These are phyloP conservation scores for Andrena flavipes DNA, from an alignment of 2,888 invertebrate species.

Conservation along the genomic window DNA sequence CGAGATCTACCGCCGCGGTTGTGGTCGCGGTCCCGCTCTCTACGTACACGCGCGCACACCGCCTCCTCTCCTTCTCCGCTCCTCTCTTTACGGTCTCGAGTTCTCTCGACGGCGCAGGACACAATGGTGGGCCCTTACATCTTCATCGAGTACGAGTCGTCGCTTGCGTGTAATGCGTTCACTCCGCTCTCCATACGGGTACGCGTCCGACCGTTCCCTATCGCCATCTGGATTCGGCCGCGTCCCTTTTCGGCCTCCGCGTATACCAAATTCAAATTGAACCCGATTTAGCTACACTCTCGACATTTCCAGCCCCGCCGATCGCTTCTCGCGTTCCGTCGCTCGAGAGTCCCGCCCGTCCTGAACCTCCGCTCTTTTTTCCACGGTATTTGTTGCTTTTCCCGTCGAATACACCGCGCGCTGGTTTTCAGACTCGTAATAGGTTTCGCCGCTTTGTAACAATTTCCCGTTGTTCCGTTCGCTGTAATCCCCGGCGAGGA, in stretches of 20 bases:
- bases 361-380: not conserved
- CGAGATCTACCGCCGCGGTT: slow-evolving; percentile 80
- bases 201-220: slow-evolving; percentile 39
- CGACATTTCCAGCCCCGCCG: not conserved
- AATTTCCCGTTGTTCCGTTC: not conserved
- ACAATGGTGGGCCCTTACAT: slow-evolving; percentile 79
- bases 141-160: slow-evolving; percentile 76
- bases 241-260: not conserved
- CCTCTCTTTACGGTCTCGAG: slow-evolving; percentile 68
- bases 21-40: slow-evolving; percentile 78
- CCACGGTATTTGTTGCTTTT: too few species aligned
- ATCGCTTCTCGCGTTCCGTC: not conserved
- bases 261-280: not conserved
- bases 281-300: not conserved
- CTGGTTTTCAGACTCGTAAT: slow-evolving; percentile 2
- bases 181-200: slow-evolving; percentile 67
- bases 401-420: not conserved
- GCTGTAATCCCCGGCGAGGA: slow-evolving; percentile 16
- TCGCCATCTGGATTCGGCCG: slow-evolving; percentile 21
- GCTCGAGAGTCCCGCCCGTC: not conserved
- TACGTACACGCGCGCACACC: slow-evolving; percentile 48
- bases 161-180: slow-evolving; percentile 77
- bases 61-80: not conserved
- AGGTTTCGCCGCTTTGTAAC: slow-evolving; percentile 18
- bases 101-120: slow-evolving; percentile 73